These are phyloP conservation scores for Anastatus disparis DNA, from an alignment of 1,140 invertebrate genomes.

Conservation along the genomic window DNA sequence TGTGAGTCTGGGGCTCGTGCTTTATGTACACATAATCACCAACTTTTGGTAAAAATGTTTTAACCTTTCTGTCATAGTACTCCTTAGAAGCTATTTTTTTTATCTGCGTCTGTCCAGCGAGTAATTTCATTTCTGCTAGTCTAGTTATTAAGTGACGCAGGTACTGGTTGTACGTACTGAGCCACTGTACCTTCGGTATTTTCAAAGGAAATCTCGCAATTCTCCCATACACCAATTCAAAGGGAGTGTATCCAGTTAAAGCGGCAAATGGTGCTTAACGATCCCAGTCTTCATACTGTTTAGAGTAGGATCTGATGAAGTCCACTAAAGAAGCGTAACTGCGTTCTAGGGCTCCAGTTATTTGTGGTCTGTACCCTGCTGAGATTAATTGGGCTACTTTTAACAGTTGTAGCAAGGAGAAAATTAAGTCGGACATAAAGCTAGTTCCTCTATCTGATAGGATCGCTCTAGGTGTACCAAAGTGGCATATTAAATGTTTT, in stretches of 20 bases:
- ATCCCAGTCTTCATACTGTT: constrained; percentile 16
- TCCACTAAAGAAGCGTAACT: neutral
- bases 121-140: too few species aligned
- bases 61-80: too few species aligned
- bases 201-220: neutral
- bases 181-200: too few species aligned
- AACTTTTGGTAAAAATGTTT: too few species aligned
- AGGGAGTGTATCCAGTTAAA: neutral
- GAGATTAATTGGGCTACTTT: constrained; percentile 6
- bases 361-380: constrained; percentile 28
- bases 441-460: constrained; percentile 22
- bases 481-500: constrained; percentile 11
- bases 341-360: constrained; percentile 8
- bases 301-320: neutral
- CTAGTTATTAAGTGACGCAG: too few species aligned
- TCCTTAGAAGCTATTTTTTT: too few species aligned
- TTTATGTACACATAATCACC: too few species aligned
- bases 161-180: too few species aligned
- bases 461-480: constrained; percentile 18
- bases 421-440: neutral
- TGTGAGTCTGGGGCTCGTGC: too few species aligned
- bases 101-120: too few species aligned
- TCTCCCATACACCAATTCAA: constrained; percentile 9
- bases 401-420: neutral
- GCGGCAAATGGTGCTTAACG: neutral